Conservation (phyloP, 2,888 invertebrate genomes). For the Cantharis rustica region DNA sequence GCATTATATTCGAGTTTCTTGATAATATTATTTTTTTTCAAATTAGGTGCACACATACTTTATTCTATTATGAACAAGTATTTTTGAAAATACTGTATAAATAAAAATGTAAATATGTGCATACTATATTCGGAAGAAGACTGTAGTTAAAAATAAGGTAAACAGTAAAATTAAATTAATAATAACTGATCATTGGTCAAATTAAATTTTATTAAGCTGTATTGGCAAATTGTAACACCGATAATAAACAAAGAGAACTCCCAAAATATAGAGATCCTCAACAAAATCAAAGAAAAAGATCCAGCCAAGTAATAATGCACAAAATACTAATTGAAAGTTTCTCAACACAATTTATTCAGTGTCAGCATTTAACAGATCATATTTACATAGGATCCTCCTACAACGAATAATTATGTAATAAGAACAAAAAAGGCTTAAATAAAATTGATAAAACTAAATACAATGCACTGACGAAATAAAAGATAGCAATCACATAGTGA, state of each 20-base stretch:
- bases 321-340: background rate
- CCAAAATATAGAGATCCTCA: background rate
- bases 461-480: background rate
- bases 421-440: background rate
- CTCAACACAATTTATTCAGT: background rate
- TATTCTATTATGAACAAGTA: no score
- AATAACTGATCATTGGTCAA: background rate
- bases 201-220: background rate
- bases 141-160: no score
- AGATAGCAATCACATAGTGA: conserved; percentile 49
- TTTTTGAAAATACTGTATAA: no score
- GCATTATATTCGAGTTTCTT: no score
- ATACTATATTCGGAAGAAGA: no score
- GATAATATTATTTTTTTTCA: no score
- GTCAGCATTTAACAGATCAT: background rate
- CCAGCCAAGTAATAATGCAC: background rate
- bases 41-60: no score
- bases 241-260: background rate
- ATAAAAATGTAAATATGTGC: no score
- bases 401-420: background rate
- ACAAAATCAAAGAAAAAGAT: background rate
- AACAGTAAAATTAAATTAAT: no score
- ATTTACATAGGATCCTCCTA: background rate
- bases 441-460: background rate
- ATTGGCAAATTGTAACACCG: background rate